These are phyloP conservation scores for Nibea coibor DNA, from an alignment of 2,113 vertebrate species.

Conservation along the genomic window DNA sequence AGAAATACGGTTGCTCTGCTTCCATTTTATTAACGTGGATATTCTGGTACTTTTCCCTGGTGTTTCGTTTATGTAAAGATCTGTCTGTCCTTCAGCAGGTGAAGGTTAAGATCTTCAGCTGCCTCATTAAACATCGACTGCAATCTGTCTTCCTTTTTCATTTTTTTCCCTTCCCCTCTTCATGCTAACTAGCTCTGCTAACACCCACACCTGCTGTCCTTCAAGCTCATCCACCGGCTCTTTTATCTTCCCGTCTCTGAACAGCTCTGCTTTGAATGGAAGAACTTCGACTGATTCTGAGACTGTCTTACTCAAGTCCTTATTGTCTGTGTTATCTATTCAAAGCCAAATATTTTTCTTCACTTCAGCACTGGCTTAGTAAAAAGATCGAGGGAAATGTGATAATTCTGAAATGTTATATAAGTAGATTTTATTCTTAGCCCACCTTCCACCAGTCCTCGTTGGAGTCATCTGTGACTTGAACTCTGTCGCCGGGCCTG, in stretches of 20 bases:
- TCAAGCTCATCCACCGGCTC: slow-evolving; percentile 32
- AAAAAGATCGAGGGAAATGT: slow-evolving; percentile 10
- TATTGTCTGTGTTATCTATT: neutral
- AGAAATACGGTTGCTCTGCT: neutral
- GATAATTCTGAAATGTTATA: neutral
- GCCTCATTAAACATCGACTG: slow-evolving; percentile 41
- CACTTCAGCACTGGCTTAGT: neutral
- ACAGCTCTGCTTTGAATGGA: slow-evolving; percentile 26
- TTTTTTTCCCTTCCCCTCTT: neutral
- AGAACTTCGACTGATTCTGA: slow-evolving; percentile 14
- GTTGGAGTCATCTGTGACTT: slow-evolving; percentile 92
- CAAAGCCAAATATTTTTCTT: slow-evolving; percentile 17
- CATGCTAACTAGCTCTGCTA: slow-evolving; percentile 37
- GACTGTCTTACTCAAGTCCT: neutral
- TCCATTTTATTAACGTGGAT: neutral
- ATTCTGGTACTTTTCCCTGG: neutral
- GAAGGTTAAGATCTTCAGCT: slow-evolving; percentile 49
- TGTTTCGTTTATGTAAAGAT: slow-evolving; percentile 13
- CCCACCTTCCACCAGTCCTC: slow-evolving; percentile 97
- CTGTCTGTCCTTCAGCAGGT: slow-evolving; percentile 39
- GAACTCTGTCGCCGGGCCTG: slow-evolving; percentile 91
- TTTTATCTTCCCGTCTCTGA: slow-evolving; percentile 20
- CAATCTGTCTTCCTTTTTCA: slow-evolving; percentile 36
- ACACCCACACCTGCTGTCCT: slow-evolving; percentile 47
- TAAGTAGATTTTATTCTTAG: neutral